Conservation (phyloP, 2,888 invertebrate species). For the Apodemia arnacis region DNA sequence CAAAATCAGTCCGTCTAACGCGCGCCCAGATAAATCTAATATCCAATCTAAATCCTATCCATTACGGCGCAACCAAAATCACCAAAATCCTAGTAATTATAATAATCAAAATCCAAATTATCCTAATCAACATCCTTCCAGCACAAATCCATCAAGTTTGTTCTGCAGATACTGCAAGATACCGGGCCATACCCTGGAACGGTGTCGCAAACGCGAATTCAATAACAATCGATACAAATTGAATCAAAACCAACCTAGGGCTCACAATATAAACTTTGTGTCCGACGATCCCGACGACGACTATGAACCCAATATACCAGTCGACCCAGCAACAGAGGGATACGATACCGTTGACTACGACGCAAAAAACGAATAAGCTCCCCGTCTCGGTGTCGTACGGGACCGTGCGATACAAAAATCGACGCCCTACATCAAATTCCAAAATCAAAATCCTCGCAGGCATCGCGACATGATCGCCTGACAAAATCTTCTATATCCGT, state of each 20-base stretch:
- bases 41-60: neutral
- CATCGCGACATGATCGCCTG: neutral
- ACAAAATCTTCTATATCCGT: too few species aligned
- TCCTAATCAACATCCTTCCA: neutral
- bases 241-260: conserved; percentile 1
- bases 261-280: conserved; percentile 30
- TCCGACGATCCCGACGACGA: neutral
- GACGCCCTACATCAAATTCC: conserved; percentile 7
- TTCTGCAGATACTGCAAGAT: conserved; percentile 64
- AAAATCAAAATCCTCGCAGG: neutral
- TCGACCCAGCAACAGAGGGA: neutral
- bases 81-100: neutral
- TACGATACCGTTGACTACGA: conserved; percentile 26
- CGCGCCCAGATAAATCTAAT: neutral
- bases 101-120: neutral
- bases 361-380: conserved; percentile 37
- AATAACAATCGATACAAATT: conserved; percentile 28
- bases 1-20: neutral
- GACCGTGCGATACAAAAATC: conserved; percentile 18
- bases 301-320: too few species aligned
- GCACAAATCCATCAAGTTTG: neutral
- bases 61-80: neutral
- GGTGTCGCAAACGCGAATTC: conserved; percentile 57
- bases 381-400: conserved; percentile 50
- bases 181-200: conserved; percentile 37